Base-by-base conservation (phyloP, 2,888 invertebrate species). In the Melieria omissa region DNA sequence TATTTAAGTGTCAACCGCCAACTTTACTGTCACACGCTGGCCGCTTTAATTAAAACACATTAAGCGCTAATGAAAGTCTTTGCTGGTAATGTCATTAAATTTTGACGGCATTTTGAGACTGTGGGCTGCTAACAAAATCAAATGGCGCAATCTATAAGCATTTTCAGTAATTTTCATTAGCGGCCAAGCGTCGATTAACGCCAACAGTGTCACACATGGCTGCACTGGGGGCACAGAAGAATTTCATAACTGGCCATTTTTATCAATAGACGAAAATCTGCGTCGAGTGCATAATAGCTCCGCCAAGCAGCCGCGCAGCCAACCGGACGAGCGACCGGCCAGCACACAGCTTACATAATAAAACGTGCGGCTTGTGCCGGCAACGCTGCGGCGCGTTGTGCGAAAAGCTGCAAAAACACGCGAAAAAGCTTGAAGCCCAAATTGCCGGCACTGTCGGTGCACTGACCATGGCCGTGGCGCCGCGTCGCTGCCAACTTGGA, bases 401-500 rank as follows among this genome's bases (percentile, higher is more conserved):
- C 67, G 16, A 61, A 67, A 67, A 65, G 0, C 52, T 44, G 60
- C 52, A 52, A 67, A 67, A 67, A 60, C 60, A 5, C 12, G 49
- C 29, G 49, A 49, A n/a, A n/a, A 60, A 42, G 5, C 9, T 60
- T 41, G 44, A 16, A 29, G 14, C 42, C 60, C 12, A 44, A 10
- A 46, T 60, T 49, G 68, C 44, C 44, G 47, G 46, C 46, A 41
- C 46, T 55, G 44, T 14, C 52, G 45, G 62, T 47, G 69, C 63
- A 55, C 69, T 63, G 69, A 46, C 69, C 69, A 63, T 69, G 69
- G 52, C 69, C 62, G n/a, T 55, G 62, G 55, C 54, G 62, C 42
- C 54, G 44, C 42, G 49, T 41, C 14, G 52, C n/a, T 49, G n/a
- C 52, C 57, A 58, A 8, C 58, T 7, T 42, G 42, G 41, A 41